Conservation (phyloP, 2,113 vertebrate genomes). For the Pica pica region DNA sequence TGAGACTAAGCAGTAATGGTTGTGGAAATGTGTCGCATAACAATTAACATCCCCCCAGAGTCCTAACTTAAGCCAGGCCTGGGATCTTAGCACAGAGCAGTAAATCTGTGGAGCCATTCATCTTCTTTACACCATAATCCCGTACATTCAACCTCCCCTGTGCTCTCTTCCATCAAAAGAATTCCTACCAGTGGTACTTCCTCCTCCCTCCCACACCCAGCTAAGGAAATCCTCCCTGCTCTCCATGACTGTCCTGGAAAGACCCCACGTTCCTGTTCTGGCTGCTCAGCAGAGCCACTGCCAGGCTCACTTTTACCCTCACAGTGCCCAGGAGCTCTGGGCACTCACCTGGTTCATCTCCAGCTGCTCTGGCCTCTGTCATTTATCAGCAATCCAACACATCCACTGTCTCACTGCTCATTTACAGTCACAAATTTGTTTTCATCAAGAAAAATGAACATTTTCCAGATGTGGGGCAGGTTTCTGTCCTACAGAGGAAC, state of each 20-base stretch:
- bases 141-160: fast-evolving
- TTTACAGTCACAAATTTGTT: not conserved
- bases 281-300: not conserved
- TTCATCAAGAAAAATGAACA: not conserved
- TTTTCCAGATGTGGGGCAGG: not conserved
- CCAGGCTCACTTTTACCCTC: not conserved
- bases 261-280: not conserved
- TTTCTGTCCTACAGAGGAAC: not conserved
- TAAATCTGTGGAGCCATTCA: not conserved
- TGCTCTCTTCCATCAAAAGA: not conserved
- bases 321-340: not conserved
- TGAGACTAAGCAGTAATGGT: not conserved
- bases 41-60: not conserved
- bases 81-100: not conserved
- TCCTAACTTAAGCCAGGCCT: not conserved
- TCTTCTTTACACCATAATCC: not conserved
- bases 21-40: not conserved
- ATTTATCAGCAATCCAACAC: not conserved
- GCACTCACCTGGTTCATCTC: not conserved
- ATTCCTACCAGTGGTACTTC: fast-evolving
- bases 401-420: not conserved
- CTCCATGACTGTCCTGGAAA: not conserved
- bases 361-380: not conserved
- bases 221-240: not conserved
- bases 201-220: not conserved